These are phyloP conservation scores for Rhipidura dahli DNA, from an alignment of 2,113 vertebrate species.

Conservation along the genomic window DNA sequence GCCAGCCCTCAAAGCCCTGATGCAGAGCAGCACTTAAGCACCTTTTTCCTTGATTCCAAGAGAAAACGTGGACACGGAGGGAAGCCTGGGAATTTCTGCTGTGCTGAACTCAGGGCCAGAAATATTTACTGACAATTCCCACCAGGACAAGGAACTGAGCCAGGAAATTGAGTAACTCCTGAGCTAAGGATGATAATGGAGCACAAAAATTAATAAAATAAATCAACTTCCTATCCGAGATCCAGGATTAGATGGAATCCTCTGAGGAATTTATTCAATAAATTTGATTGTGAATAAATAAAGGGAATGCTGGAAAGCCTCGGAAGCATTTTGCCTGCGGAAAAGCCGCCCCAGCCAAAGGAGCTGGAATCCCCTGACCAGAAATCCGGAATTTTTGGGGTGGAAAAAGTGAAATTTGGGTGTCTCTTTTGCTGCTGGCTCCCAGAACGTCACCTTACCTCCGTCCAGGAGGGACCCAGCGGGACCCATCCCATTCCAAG, in stretches of 20 bases:
- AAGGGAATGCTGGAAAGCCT: not conserved
- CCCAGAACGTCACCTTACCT: constrained; percentile 70
- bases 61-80: not conserved
- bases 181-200: rapidly evolving
- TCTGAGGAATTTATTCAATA: not conserved
- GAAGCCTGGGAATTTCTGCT: not conserved
- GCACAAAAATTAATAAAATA: not conserved
- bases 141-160: not conserved
- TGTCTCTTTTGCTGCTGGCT: constrained; percentile 24
- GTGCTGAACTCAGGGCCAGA: not conserved
- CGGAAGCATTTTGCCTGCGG: not conserved
- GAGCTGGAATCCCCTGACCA: not conserved
- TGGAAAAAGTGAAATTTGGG: not conserved
- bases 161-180: not conserved
- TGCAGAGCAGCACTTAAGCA: not conserved
- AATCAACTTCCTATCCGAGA: not conserved
- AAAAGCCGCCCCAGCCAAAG: not conserved
- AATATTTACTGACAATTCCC: not conserved
- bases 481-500: constrained; percentile 68
- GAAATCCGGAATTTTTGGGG: not conserved
- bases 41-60: not conserved
- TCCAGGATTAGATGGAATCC: not conserved
- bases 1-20: not conserved
- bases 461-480: constrained; percentile 73
- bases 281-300: no score